Percentiles rank a stretch among this genome's conserved stretches.
Evolutionary conservation across 2,113 vertebrate species (phyloP).

Genomic region (Jacana jacana): DNA sequence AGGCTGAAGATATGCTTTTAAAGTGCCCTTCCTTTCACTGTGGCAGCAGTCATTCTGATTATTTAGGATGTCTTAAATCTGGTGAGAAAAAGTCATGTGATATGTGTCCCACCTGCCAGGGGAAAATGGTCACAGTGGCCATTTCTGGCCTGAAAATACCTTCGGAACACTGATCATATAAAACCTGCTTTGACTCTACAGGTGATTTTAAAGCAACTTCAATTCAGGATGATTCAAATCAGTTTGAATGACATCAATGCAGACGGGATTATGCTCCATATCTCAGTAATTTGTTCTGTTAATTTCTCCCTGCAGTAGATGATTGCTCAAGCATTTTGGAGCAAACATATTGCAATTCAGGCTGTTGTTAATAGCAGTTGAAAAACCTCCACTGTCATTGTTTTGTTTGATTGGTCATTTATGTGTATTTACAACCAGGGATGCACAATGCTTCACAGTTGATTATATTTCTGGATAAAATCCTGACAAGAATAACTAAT

Average conservation of each 20-base stretch:
- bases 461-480: neutral
- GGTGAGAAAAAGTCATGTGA: neutral
- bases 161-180: neutral
- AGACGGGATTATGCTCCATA: neutral
- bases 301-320: neutral
- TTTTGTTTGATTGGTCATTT: conserved; percentile 28
- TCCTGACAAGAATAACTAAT: neutral
- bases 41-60: neutral
- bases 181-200: neutral
- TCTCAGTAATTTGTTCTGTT: neutral
- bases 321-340: neutral
- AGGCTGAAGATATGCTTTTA: neutral
- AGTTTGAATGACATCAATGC: neutral
- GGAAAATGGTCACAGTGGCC: neutral
- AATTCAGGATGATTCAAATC: neutral
- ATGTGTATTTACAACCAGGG: neutral
- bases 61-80: neutral
- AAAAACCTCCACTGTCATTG: neutral
- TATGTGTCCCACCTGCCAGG: neutral
- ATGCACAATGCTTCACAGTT: neutral
- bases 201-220: neutral
- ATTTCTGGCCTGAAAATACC: neutral
- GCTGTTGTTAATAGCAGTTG: neutral
- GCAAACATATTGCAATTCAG: neutral
- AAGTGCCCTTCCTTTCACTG: neutral